Conservation (phyloP, 2,113 vertebrate species). For the Serinus canaria region DNA sequence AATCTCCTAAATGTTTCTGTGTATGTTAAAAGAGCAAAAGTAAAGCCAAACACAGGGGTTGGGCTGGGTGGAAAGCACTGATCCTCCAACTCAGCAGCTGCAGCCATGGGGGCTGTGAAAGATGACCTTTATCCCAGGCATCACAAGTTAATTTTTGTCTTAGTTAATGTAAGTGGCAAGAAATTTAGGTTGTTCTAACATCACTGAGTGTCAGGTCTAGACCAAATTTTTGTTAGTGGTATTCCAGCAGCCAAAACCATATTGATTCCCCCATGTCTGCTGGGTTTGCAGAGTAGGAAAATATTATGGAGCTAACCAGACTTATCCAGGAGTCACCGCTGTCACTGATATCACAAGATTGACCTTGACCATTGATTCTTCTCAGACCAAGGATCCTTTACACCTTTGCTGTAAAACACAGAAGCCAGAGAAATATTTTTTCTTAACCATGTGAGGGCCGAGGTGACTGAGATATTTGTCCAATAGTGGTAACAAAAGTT, state of each 20-base stretch:
- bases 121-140: not conserved
- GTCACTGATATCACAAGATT: not conserved
- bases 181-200: not conserved
- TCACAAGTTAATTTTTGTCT: not conserved
- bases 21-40: not conserved
- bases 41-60: not conserved
- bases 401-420: not conserved
- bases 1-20: not conserved
- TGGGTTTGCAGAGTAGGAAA: not conserved
- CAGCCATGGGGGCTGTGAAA: not conserved
- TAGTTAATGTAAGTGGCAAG: not conserved
- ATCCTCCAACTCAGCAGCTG: not conserved
- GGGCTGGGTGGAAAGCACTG: not conserved
- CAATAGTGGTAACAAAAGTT: not conserved
- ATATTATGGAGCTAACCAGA: fast-evolving
- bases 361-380: not conserved
- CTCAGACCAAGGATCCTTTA: not conserved
- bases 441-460: not conserved
- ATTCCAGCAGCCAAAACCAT: not conserved
- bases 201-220: not conserved
- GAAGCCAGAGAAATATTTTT: not conserved
- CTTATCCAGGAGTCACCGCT: not conserved
- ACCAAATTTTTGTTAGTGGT: not conserved
- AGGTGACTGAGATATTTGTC: not conserved
- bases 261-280: not conserved